These are phyloP conservation scores for Actinemys pallida DNA, from an alignment of 2,113 vertebrate species.

Conservation along the genomic window DNA sequence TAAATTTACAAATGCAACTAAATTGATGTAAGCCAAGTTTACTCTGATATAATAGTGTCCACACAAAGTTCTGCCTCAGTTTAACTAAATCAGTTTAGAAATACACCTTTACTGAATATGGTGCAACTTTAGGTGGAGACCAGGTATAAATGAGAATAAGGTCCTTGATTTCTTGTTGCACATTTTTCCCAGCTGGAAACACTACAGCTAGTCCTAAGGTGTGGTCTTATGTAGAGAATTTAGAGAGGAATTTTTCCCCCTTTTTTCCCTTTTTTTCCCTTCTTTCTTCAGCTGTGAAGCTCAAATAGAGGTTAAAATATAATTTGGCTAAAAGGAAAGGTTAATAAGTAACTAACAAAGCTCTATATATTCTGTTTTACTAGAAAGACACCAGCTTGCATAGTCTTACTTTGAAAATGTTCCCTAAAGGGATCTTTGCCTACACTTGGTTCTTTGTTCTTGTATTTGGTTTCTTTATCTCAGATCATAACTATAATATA, in stretches of 20 bases:
- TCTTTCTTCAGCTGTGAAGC: not conserved
- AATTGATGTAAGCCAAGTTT: fast-evolving
- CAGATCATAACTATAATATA: not conserved
- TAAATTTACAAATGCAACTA: not conserved
- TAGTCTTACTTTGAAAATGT: constrained; percentile 16
- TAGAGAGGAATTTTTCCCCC: not conserved
- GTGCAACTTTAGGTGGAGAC: not conserved
- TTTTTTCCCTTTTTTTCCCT: not conserved
- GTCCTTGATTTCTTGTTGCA: not conserved
- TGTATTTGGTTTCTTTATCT: constrained; percentile 44
- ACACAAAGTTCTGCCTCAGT: not conserved
- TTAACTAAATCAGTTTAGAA: not conserved
- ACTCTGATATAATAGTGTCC: not conserved
- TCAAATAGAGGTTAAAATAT: constrained; percentile 45
- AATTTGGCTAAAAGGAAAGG: constrained; percentile 25
- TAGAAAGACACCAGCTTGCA: not conserved
- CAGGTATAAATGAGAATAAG: not conserved
- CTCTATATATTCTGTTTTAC: constrained; percentile 4
- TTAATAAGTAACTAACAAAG: constrained; percentile 47
- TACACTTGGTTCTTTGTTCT: constrained; percentile 34
- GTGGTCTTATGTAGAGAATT: not conserved
- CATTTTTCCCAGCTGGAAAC: not conserved
- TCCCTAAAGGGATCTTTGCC: constrained; percentile 5
- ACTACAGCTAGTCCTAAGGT: not conserved
- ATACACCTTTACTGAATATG: not conserved